These are phyloP conservation scores for Melipona quadrifasciata DNA, from an alignment of 1,140 invertebrate species.

Conservation along the genomic window DNA sequence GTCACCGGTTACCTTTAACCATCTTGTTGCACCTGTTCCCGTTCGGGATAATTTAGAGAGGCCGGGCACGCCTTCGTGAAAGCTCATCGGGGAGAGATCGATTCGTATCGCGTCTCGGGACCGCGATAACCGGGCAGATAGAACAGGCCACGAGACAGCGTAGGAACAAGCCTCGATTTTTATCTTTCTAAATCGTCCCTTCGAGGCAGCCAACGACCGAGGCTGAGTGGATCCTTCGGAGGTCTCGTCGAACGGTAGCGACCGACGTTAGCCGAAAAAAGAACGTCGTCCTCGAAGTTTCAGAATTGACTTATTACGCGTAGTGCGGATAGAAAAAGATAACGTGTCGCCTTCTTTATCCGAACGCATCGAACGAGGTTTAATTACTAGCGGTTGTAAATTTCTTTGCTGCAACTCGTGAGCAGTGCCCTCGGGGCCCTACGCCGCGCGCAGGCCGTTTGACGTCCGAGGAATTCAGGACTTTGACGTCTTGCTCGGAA, in stretches of 20 bases:
- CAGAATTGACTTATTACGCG: background rate
- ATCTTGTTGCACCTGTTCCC: slow-evolving; percentile 36
- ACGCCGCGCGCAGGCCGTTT: background rate
- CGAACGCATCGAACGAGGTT: slow-evolving; percentile 44
- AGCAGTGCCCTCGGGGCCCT: background rate
- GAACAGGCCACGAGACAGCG: background rate
- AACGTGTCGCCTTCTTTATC: slow-evolving; percentile 16
- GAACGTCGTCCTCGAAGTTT: background rate
- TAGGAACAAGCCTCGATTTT: slow-evolving; percentile 12
- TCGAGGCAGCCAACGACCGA: slow-evolving; percentile 27
- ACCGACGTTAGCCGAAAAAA: background rate
- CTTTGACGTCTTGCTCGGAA: slow-evolving; percentile 29
- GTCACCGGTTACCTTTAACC: background rate
- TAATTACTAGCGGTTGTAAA: slow-evolving; percentile 41
- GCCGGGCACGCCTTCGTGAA: slow-evolving; percentile 20
- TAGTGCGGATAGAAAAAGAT: background rate
- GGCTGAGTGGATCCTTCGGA: background rate
- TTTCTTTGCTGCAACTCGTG: slow-evolving; percentile 2
- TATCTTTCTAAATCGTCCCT: slow-evolving; percentile 55
- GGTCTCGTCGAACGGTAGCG: slow-evolving; percentile 21
- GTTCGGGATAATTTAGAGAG: slow-evolving; percentile 25
- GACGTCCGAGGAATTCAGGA: slow-evolving; percentile 1
- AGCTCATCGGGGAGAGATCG: slow-evolving; percentile 9
- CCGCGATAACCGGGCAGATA: slow-evolving; percentile 24
- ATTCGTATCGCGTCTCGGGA: background rate